Percentiles rank a stretch among this genome's conserved stretches.
Evolutionary conservation across 1,140 invertebrate genomes (phyloP).

Genomic region (Heliconius nattereri): DNA sequence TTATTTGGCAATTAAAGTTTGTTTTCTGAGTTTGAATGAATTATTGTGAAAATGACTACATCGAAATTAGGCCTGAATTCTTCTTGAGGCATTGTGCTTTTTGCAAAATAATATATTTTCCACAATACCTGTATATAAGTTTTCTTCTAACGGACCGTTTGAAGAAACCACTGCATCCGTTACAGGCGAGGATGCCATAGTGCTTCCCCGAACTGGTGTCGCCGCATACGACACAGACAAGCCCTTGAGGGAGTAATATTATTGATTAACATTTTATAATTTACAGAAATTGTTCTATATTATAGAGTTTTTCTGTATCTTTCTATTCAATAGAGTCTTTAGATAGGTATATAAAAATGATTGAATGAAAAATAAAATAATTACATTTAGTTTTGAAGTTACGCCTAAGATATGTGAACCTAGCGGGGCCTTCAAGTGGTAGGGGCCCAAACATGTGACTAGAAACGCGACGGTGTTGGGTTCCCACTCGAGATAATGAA

Average conservation of each 20-base stretch:
- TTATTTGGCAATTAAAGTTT: conserved; percentile 21
- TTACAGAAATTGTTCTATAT: no score
- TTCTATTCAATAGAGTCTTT: no score
- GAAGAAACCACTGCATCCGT: conserved; percentile 99
- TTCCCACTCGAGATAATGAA: neutral
- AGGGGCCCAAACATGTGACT: neutral
- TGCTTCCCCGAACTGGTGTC: conserved; percentile 98
- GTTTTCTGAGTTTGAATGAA: conserved; percentile 4
- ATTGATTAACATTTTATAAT: no score
- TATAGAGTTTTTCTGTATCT: no score
- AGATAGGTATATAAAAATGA: no score
- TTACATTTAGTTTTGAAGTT: no score
- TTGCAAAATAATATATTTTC: no score
- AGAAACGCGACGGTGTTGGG: neutral
- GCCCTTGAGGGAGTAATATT: conserved; percentile 70
- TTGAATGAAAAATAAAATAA: no score
- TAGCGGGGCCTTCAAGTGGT: neutral
- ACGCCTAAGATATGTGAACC: no score
- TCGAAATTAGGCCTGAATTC: no score
- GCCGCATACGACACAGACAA: conserved; percentile 97
- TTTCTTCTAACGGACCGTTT: conserved; percentile 97
- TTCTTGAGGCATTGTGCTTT: no score
- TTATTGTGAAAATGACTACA: neutral
- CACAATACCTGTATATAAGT: conserved; percentile 95
- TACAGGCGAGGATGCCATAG: conserved; percentile 99